Evolutionary conservation across 1,140 invertebrate species (phyloP), one percentile per base, ranked within the genome.

Genomic region (Holcopasites calliopsidis): DNA sequence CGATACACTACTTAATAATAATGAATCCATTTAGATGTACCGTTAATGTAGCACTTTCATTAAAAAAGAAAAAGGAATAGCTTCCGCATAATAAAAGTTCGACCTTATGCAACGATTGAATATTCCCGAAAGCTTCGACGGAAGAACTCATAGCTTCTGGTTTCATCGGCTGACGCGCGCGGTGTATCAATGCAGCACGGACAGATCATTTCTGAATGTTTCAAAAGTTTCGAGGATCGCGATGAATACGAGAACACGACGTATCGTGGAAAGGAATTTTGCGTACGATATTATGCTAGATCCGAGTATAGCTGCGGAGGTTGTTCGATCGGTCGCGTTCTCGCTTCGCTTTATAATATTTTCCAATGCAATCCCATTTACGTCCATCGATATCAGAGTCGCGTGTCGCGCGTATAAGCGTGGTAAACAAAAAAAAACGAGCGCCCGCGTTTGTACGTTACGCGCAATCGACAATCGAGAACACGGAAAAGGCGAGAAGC

Each of bases 301-400:
- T 52, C 60, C 16, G 26, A 13, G 28, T 47, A 21, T 44, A 8
- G 10, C 10, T n/a, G 23, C 11, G 31, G 52, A 69, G 73, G 38
- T 69, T 57, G 52, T 55, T 64, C 70, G 55, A 40, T 49, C 23
- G 35, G 50, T 74, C 73, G 57, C 21, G 47, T 74, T 47, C 55
- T 70, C 64, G 10, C 38, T 64, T 66, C 57, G 58, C 58, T 76
- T 58, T 49, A 60, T 35, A n/a, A 49, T 60, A 70, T 52, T 76
- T 71, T 80, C 38, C 44, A 60, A 76, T 55, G 73, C 77, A 49
- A 79, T 82, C 38, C 52, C 54, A 71, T 71, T 76, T 75, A 55
- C 40, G 47, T 66, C n/a, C 35, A 11, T 47, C 65, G 78, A 82
- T 82, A 80, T 71, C 72, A 65, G 44, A 33, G 42, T 58, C n/a